Evolutionary conservation across 2,888 invertebrate species (phyloP).

Genomic region (Tiphia femorata): DNA sequence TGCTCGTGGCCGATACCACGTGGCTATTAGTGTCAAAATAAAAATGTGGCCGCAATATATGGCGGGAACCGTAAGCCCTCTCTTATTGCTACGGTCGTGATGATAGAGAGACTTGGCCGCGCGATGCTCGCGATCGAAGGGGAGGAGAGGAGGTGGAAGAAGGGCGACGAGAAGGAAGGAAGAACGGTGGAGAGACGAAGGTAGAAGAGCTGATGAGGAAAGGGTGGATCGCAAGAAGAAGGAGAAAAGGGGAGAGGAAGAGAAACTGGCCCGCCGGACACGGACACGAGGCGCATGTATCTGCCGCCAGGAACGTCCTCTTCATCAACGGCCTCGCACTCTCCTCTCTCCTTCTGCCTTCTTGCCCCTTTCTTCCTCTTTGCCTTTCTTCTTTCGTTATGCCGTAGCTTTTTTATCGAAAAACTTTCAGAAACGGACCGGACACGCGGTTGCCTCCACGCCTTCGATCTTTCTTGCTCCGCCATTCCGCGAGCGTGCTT

Average conservation of each 20-base stretch:
- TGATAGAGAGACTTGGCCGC: conserved; percentile 47
- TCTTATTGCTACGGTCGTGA: conserved; percentile 57
- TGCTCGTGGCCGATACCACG: conserved; percentile 62
- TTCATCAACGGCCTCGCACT: conserved; percentile 20
- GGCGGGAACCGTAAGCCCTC: conserved; percentile 61
- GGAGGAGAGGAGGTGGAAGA: conserved; percentile 5
- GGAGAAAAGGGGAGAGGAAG: not conserved
- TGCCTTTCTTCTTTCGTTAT: not conserved
- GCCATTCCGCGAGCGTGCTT: conserved; percentile 9
- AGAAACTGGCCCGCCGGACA: conserved; percentile 12
- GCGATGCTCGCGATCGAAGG: conserved; percentile 17
- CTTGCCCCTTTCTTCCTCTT: conserved; percentile 3
- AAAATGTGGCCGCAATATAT: conserved; percentile 68
- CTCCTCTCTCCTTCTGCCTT: not conserved
- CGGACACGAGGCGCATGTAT: not conserved
- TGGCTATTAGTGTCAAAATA: conserved; percentile 69
- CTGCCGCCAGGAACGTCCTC: conserved; percentile 12
- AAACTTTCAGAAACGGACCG: conserved; percentile 18
- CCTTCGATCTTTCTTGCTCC: conserved; percentile 11
- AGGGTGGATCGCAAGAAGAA: conserved; percentile 3
- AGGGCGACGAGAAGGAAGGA: not conserved
- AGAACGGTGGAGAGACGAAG: not conserved
- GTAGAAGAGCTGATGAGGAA: not conserved
- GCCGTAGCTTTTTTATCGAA: conserved; percentile 15
- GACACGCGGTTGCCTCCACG: conserved; percentile 5